phyloP scores from a whole-genome alignment of 1,140 invertebrate species.

The Drosophila ambigua region DNA sequence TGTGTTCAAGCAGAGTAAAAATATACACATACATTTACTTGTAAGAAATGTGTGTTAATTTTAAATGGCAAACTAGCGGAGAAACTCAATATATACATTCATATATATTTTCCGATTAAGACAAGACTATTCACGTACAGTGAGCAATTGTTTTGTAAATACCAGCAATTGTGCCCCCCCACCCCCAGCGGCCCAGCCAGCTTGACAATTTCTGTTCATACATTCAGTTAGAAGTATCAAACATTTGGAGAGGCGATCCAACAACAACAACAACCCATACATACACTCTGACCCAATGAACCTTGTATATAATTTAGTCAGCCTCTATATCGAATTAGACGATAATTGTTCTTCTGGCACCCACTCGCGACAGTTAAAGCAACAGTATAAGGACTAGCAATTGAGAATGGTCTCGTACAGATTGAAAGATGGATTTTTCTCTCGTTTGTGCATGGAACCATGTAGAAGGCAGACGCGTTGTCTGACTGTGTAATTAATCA shows the following conservation, averaged over 20 bases:
- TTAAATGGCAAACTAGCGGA: constrained; percentile 1
- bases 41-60: constrained; percentile 14
- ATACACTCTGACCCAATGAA: constrained; percentile 36
- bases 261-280: not conserved
- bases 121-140: not conserved
- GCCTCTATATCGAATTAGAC: constrained; percentile 43
- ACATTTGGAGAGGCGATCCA: not conserved
- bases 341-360: constrained; percentile 37
- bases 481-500: constrained; percentile 53
- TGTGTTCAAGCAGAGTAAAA: constrained; percentile 14
- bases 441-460: constrained; percentile 18
- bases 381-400: not conserved
- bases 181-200: constrained; percentile 6
- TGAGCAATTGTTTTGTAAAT: constrained; percentile 47
- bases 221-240: constrained; percentile 10
- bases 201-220: constrained; percentile 44
- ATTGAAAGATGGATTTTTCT: constrained; percentile 18
- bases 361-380: constrained; percentile 20
- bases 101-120: not conserved
- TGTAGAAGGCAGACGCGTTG: constrained; percentile 28
- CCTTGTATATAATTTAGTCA: constrained; percentile 79
- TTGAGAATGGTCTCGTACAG: constrained; percentile 26
- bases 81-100: not conserved
- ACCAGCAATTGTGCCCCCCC: not conserved
- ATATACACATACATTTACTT: constrained; percentile 1